phyloP scores from a whole-genome alignment of 2,888 invertebrate species.

The Harmothoe impar region DNA sequence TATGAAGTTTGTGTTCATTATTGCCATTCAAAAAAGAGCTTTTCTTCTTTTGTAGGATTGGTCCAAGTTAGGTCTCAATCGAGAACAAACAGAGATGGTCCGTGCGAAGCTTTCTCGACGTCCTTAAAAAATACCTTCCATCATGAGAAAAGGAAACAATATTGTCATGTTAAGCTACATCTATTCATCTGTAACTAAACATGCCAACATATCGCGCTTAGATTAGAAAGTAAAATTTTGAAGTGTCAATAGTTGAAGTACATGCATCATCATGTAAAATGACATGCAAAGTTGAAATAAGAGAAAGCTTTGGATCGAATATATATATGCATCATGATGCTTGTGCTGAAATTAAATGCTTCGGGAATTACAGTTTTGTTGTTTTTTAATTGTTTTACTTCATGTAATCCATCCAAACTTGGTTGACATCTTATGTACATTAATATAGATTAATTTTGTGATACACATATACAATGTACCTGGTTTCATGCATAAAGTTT shows the following conservation, averaged over 20 bases:
- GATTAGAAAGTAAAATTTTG: background rate
- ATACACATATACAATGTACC: too few species aligned
- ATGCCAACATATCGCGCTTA: too few species aligned
- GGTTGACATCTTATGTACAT: background rate
- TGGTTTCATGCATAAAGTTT: too few species aligned
- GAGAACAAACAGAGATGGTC: conserved; percentile 66
- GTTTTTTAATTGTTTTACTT: background rate
- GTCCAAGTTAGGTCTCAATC: conserved; percentile 62
- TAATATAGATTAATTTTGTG: background rate
- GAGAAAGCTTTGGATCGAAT: background rate
- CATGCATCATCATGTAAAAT: background rate
- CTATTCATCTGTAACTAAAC: too few species aligned
- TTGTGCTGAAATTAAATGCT: background rate
- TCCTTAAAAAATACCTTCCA: background rate
- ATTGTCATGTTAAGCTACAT: too few species aligned
- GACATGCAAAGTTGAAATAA: background rate
- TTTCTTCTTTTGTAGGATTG: conserved; percentile 64
- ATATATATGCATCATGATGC: background rate
- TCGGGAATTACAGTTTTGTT: background rate
- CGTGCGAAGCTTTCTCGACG: conserved; percentile 12
- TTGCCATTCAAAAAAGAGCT: too few species aligned
- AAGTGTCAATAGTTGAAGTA: background rate
- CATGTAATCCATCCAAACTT: background rate
- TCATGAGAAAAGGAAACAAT: too few species aligned
- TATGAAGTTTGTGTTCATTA: too few species aligned